Evolutionary conservation across 2,888 invertebrate species (phyloP).

Genomic region (Amiota minor): DNA sequence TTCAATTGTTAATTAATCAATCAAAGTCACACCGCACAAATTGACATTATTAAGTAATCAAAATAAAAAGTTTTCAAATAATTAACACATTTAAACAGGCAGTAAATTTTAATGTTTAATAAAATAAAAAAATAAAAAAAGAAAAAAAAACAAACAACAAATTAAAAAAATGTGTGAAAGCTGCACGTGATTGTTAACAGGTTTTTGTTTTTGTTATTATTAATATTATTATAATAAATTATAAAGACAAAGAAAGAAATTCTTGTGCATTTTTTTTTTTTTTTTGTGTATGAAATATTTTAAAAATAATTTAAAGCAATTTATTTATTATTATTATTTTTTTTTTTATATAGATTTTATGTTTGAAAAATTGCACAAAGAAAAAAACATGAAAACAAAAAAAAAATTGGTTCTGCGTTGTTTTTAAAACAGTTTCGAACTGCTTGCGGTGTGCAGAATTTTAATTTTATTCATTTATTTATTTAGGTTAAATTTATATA

Average conservation of each 20-base stretch:
- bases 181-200: not conserved
- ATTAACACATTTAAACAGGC: not conserved
- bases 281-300: slow-evolving; percentile 32
- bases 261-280: slow-evolving; percentile 24
- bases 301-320: slow-evolving; percentile 55
- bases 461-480: slow-evolving; percentile 9
- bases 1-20: not conserved
- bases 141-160: no score
- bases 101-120: not conserved
- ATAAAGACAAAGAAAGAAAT: no score
- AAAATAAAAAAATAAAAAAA: no score
- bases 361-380: not conserved
- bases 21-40: slow-evolving; percentile 22
- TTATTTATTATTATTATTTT: slow-evolving; percentile 9
- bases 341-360: slow-evolving; percentile 10
- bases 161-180: not conserved
- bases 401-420: not conserved
- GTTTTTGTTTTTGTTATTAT: slow-evolving; percentile 35
- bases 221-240: not conserved
- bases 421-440: slow-evolving; percentile 56
- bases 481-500: slow-evolving; percentile 18
- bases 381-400: not conserved
- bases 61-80: not conserved
- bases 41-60: slow-evolving; percentile 6
- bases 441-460: slow-evolving; percentile 38